Base-by-base conservation (phyloP, 1,140 invertebrate genomes). In the Drosophila simulans region DNA sequence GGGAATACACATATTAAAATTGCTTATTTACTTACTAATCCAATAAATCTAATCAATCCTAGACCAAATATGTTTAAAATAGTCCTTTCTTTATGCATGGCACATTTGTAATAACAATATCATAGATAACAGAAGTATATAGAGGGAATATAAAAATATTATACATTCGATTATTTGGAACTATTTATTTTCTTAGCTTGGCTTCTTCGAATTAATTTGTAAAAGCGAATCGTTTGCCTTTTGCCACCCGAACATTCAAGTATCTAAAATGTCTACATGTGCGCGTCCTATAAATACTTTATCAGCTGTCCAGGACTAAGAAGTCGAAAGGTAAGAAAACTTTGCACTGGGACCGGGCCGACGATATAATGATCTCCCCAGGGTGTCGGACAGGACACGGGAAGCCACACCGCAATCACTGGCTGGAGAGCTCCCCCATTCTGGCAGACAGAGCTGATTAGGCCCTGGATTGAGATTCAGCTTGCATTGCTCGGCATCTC, bases 351-450 rank as follows among this genome's bases (percentile, higher is more conserved):
- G 54, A 48, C 51, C 22, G 79, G 77, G 72, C 84, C 70, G 84
- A 89, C 85, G 84, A 84, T 89, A 80, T 89, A 89, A 89, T 89
- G 80, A 89, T 89, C 84, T 89, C 80, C 85, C 84, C 64, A 74
- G 85, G 80, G 84, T 72, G 74, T 78, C 53, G 51, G 45, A 34
- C 54, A 20, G 57, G 40, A 69, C 25, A 52, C 25, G 25, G 7
- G 7, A 35, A 39, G 27, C 12, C 35, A 53, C 37, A 49, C 12
- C 12, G 11, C 46, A 27, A 49, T 11, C 48, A 37, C 22, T 20
- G 13, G 37, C 25, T 35, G 22, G n/a, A 42, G 42, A 22, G 40
- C 52, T 13, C n/a, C 31, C 34, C 17, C 42, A 37, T 34, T 55
- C 37, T 51, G 45, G 22, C 48, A 69, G 56, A 53, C 46, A 59